Evolutionary conservation across 2,113 vertebrate species (phyloP).

Genomic region (Elephantulus edwardii): DNA sequence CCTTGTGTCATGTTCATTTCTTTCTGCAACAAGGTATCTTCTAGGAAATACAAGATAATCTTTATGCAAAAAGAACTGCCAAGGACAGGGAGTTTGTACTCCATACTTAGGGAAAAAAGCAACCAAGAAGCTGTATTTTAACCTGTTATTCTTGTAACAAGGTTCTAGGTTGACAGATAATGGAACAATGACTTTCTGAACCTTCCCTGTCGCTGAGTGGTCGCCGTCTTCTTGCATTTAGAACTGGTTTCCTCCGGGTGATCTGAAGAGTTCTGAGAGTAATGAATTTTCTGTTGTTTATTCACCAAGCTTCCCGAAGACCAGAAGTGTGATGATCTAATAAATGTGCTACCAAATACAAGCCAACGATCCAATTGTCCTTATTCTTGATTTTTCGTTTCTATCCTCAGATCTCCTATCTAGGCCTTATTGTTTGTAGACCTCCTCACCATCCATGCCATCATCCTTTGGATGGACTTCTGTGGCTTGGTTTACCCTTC

Average conservation of each 20-base stretch:
- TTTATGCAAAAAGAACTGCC: background rate
- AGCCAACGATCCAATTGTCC: background rate
- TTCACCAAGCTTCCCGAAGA: background rate
- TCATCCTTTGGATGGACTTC: background rate
- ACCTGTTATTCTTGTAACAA: background rate
- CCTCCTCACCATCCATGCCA: background rate
- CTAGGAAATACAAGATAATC: background rate
- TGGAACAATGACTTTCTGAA: background rate
- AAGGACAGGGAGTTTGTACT: background rate
- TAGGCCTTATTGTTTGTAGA: background rate
- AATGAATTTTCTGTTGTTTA: conserved; percentile 7
- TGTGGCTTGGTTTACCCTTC: background rate
- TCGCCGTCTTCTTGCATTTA: background rate
- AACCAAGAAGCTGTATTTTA: background rate
- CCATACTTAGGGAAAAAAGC: background rate
- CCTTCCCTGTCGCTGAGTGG: background rate
- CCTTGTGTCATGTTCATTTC: background rate
- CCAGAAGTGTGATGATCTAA: background rate
- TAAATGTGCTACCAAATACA: conserved; percentile 15
- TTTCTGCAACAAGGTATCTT: background rate
- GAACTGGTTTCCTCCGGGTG: conserved; percentile 17
- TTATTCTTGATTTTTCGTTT: conserved; percentile 19
- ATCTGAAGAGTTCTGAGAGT: background rate
- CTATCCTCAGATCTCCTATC: background rate
- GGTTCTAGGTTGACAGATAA: background rate